phyloP scores from a whole-genome alignment of 2,113 vertebrate genomes.

The Cynocephalus volans region DNA sequence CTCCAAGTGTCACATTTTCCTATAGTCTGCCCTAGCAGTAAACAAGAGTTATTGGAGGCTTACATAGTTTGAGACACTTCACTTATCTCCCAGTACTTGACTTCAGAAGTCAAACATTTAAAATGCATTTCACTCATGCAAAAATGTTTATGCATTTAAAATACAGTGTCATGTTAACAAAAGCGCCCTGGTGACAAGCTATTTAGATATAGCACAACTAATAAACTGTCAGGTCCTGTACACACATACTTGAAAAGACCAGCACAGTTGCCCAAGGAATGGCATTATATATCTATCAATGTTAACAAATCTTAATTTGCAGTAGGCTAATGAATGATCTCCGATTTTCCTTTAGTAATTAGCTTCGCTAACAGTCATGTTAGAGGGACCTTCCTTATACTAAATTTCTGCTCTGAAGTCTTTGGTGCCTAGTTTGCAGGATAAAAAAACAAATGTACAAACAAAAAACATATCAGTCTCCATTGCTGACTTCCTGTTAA shows the following conservation, averaged over 20 bases:
- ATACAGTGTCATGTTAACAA: slow-evolving; percentile 35
- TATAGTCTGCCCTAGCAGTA: slow-evolving; percentile 53
- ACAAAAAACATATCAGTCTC: slow-evolving; percentile 51
- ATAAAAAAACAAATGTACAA: slow-evolving; percentile 30
- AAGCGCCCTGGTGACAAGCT: slow-evolving; percentile 64
- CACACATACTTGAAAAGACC: slow-evolving; percentile 68
- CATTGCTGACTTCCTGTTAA: slow-evolving; percentile 53
- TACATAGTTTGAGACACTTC: slow-evolving; percentile 57
- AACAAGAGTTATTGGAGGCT: slow-evolving; percentile 70
- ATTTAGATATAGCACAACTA: slow-evolving; percentile 70
- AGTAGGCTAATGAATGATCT: slow-evolving; percentile 85
- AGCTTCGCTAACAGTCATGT: slow-evolving; percentile 82
- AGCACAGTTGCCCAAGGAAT: slow-evolving; percentile 71
- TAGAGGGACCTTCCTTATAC: slow-evolving; percentile 76
- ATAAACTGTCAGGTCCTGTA: slow-evolving; percentile 73
- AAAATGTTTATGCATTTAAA: slow-evolving; percentile 79
- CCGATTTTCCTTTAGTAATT: slow-evolving; percentile 86
- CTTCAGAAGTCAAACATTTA: slow-evolving; percentile 75
- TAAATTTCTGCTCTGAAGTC: slow-evolving; percentile 75
- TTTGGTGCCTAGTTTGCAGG: slow-evolving; percentile 71
- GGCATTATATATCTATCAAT: slow-evolving; percentile 87
- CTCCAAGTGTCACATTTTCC: slow-evolving; percentile 58
- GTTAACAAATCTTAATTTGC: slow-evolving; percentile 87
- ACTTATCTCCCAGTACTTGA: slow-evolving; percentile 72
- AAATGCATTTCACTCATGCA: slow-evolving; percentile 71